Evolutionary conservation across 2,113 vertebrate species (phyloP), one percentile per base, ranked within the genome.

Genomic region (Petrocephalus zakoni): DNA sequence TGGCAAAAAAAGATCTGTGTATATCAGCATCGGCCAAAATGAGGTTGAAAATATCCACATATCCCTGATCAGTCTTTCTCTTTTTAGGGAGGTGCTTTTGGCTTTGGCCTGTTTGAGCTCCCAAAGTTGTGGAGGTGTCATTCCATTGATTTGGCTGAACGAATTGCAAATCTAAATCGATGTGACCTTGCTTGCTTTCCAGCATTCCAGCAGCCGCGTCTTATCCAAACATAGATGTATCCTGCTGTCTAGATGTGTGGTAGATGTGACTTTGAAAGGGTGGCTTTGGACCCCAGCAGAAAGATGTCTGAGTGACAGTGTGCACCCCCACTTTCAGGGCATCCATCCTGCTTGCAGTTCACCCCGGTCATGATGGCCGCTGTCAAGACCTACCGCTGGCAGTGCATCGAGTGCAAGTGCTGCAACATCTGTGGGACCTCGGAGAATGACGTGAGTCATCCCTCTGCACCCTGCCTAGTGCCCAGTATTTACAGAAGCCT

Each of bases 391-490:
- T 99, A 98, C 90, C 98, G 97, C 93, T 99, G 98, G 98, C 98
- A 99, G 90, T 98, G 98, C 93, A 99, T 99, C 10, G 98, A 99
- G 94, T 98, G 98, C 96, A 99, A 99, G 90, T 99, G 98, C 94
- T 99, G 98, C 93, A 99, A 99, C 58, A 96, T 99, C 90, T 99
- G 98, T 0, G 98, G 98, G 87, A 98, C 97, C 53, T 99, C 98
- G 0, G 98, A 99, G 94, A 99, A 99, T 0, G 98, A 98, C 0
- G 97, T 99, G 92, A 96, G 97, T 92, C 78, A 1, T 55, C 7
- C 37, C 10, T 42, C 81, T 19, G 0, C 81, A 25, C 22, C 2
- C 6, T 2, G 17, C 15, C 19, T 22, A 10, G 2, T 21, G 21
- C 21, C 49, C 7, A 4, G 25, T 22, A 29, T n/a, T n/a, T 29